Conservation (phyloP, 2,888 invertebrate species). For the Argyresthia albistria region DNA sequence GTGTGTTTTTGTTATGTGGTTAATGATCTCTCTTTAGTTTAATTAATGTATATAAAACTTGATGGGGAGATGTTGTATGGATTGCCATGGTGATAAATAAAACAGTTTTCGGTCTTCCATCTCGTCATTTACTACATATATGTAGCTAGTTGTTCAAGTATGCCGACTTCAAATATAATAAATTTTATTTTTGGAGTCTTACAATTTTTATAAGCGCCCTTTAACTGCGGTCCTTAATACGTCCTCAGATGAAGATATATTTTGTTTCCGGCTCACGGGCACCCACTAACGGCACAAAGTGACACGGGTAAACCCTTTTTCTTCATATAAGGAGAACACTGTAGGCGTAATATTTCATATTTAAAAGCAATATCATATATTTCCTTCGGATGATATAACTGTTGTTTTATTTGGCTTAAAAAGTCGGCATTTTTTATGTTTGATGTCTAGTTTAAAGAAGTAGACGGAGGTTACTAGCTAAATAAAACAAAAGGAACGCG, state of each 20-base stretch:
- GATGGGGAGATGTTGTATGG: too few species aligned
- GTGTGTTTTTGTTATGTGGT: too few species aligned
- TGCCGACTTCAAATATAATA: background rate
- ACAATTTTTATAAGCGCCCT: background rate
- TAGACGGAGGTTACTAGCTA: too few species aligned
- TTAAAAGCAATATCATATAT: conserved; percentile 63
- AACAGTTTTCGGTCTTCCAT: too few species aligned
- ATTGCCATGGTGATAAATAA: too few species aligned
- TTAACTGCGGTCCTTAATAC: background rate
- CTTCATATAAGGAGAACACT: conserved; percentile 49
- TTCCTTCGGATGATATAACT: conserved; percentile 28
- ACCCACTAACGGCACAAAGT: conserved; percentile 13
- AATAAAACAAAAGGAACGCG: too few species aligned
- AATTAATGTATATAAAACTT: too few species aligned
- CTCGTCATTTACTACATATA: too few species aligned
- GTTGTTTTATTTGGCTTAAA: conserved; percentile 13
- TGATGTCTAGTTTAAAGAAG: too few species aligned
- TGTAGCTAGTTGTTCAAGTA: background rate
- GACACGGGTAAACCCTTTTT: conserved; percentile 60
- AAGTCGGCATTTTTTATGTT: background rate
- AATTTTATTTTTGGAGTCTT: background rate
- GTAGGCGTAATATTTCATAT: conserved; percentile 56
- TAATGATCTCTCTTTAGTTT: too few species aligned
- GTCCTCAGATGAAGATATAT: conserved; percentile 12
- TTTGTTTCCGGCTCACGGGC: conserved; percentile 15